phyloP scores from a whole-genome alignment of 1,140 invertebrate species.

The Episyrphus balteatus region DNA sequence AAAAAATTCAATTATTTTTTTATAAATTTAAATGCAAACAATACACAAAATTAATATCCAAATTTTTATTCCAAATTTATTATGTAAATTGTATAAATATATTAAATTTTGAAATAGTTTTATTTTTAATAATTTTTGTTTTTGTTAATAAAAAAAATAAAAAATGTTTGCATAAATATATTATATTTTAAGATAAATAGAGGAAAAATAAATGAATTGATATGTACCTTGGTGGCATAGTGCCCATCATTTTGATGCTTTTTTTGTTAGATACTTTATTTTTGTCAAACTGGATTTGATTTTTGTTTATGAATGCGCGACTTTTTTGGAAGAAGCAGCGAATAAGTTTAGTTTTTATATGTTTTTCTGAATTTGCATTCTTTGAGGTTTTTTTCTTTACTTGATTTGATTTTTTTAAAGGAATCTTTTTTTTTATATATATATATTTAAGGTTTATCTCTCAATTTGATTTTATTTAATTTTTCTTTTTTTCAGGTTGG shows the following conservation, averaged over 20 bases:
- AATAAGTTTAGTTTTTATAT: background rate
- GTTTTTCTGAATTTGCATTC: slow-evolving; percentile 11
- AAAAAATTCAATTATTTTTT: too few species aligned
- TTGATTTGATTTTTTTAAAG: slow-evolving; percentile 9
- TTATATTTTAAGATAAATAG: too few species aligned
- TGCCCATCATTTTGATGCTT: slow-evolving; percentile 36
- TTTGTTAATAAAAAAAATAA: background rate
- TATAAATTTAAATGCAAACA: too few species aligned
- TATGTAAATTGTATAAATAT: background rate
- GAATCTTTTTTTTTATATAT: slow-evolving; percentile 7
- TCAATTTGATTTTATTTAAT: slow-evolving; percentile 3
- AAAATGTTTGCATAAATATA: background rate
- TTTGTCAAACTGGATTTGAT: slow-evolving; percentile 16
- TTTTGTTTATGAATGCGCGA: slow-evolving; percentile 7
- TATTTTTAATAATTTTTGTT: too few species aligned
- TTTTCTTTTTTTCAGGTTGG: slow-evolving; percentile 18
- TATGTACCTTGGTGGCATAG: slow-evolving; percentile 38
- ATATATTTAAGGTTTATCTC: slow-evolving; percentile 12
- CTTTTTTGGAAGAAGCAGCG: slow-evolving; percentile 5
- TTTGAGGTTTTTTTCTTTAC: slow-evolving; percentile 5
- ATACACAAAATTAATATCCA: too few species aligned
- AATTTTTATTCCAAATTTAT: background rate
- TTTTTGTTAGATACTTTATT: slow-evolving; percentile 9
- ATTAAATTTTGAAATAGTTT: too few species aligned
- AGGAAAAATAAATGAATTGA: background rate